Base-by-base conservation (phyloP, 2,113 vertebrate species). In the Labeo rohita region DNA sequence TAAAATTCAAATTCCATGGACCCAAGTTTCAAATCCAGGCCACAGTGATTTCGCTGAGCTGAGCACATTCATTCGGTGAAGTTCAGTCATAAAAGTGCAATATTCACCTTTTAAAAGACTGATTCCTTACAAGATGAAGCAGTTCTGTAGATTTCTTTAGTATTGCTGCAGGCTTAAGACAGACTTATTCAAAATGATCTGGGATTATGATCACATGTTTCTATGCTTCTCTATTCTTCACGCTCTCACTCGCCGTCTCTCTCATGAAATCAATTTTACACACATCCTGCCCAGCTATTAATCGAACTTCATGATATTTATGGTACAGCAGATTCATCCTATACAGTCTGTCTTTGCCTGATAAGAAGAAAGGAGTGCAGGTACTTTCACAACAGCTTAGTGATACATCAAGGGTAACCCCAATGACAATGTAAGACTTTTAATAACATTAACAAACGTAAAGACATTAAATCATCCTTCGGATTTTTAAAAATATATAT, bases 221-320 rank as follows among this genome's bases (percentile, higher is more conserved):
- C 45, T 34, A 49, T 49, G 59, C 3, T 49, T 59, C 36, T 78
- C 68, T 56, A 43, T 78, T 66, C 36, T 36, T 54, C 63, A 39
- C 16, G 0, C 50, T 84, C 70, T 45, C 39, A 12, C 56, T 61
- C 5, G 39, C 39, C 39, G 12, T 54, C 18, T 54, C 49, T 78
- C 34, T 68, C 28, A 15, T 49, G 23, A 86, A 49, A 86, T 50
- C 70, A 63, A 39, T 50, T 84, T 84, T 63, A 79, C 28, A 74
- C 54, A 84, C 52, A 73, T 74, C 66, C 49, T 66, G 76, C 34
- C 56, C 36, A 50, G 49, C 65, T 34, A 68, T 66, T 68, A 79
- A 75, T 81, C 73, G 84, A 80, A 80, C 86, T 85, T 87, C 34
- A 63, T 87, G 72, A 80, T 84, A 87, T 80, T 80, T 39, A 87